Percentiles rank a stretch among this genome's conserved stretches.
Conservation (phyloP, 92 coral and sea anemone genomes). For the Blastomussa wellsi region DNA sequence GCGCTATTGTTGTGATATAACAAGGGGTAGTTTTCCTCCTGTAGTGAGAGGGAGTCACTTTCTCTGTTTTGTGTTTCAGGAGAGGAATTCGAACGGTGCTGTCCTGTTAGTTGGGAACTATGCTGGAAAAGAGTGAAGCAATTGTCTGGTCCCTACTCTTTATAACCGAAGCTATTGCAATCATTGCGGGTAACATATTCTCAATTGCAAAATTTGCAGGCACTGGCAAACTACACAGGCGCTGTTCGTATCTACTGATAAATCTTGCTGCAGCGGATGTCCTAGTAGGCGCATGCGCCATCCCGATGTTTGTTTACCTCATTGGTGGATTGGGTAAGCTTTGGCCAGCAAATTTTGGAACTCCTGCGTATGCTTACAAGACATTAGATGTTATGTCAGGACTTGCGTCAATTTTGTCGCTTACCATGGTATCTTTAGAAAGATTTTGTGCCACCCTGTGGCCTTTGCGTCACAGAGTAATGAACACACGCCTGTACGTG, state of each 20-base stretch:
- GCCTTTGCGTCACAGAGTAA: constrained; percentile 38
- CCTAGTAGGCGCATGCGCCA: constrained; percentile 42
- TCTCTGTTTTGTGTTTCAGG: background rate
- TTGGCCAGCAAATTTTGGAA: background rate
- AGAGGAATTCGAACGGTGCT: background rate
- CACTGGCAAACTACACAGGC: constrained; percentile 21
- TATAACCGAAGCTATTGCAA: constrained; percentile 23
- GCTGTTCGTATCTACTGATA: constrained; percentile 36
- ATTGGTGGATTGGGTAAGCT: constrained; percentile 21
- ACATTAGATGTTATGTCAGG: constrained; percentile 32
- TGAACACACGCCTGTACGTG: background rate
- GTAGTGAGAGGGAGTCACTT: background rate
- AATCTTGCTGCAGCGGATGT: constrained; percentile 43
- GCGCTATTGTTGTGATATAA: too few relatives aligned
- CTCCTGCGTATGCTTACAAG: background rate
- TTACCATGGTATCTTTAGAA: constrained; percentile 33
- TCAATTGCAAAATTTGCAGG: constrained; percentile 33
- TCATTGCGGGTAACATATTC: constrained; percentile 35
- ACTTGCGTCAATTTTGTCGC: constrained; percentile 42
- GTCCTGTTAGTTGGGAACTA: background rate
- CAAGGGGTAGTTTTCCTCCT: background rate
- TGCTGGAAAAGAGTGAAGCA: constrained; percentile 22
- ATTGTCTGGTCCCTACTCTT: constrained; percentile 26
- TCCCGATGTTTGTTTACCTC: constrained; percentile 20
- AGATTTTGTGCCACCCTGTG: constrained; percentile 29